Evolutionary conservation across 1,140 invertebrate genomes (phyloP).

Genomic region (Dinoponera quadriceps): DNA sequence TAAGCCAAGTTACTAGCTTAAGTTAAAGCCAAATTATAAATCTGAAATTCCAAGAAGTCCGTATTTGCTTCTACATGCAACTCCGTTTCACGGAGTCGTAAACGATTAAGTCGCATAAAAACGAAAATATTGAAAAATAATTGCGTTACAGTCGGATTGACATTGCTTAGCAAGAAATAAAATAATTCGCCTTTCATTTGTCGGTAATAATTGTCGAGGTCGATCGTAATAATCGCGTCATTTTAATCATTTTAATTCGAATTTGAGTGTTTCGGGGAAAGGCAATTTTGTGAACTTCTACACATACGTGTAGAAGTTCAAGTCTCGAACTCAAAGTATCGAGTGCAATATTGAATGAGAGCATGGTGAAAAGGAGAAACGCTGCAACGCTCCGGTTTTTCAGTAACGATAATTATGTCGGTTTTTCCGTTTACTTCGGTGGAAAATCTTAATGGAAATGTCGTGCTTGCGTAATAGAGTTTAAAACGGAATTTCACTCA

Average conservation of each 20-base stretch:
- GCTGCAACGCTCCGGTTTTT: slow-evolving; percentile 25
- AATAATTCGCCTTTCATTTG: background rate
- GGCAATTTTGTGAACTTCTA: slow-evolving; percentile 25
- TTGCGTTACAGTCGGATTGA: background rate
- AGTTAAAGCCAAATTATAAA: too few relatives aligned
- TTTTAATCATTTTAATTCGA: background rate
- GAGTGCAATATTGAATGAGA: slow-evolving; percentile 18
- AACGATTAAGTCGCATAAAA: too few relatives aligned
- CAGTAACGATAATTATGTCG: slow-evolving; percentile 52
- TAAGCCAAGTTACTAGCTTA: too few relatives aligned
- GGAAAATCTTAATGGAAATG: slow-evolving; percentile 60
- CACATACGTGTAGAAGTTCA: slow-evolving; percentile 26
- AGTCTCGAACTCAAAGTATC: too few relatives aligned
- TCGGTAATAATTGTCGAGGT: background rate
- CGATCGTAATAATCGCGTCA: background rate
- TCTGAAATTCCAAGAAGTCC: too few relatives aligned
- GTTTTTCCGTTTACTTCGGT: slow-evolving; percentile 45
- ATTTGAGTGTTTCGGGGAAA: slow-evolving; percentile 1
- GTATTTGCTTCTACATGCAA: too few relatives aligned
- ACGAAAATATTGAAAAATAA: background rate
- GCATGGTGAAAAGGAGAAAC: slow-evolving; percentile 23
- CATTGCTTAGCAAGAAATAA: background rate
- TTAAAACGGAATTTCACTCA: slow-evolving; percentile 52
- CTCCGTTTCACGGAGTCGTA: too few relatives aligned
- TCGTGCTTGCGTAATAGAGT: slow-evolving; percentile 58